A percentile compares a stretch with the other conserved stretches of the same genome.
phyloP scores from a whole-genome alignment of 2,797 vertebrate genomes.

The Craterocephalus amniculus region DNA sequence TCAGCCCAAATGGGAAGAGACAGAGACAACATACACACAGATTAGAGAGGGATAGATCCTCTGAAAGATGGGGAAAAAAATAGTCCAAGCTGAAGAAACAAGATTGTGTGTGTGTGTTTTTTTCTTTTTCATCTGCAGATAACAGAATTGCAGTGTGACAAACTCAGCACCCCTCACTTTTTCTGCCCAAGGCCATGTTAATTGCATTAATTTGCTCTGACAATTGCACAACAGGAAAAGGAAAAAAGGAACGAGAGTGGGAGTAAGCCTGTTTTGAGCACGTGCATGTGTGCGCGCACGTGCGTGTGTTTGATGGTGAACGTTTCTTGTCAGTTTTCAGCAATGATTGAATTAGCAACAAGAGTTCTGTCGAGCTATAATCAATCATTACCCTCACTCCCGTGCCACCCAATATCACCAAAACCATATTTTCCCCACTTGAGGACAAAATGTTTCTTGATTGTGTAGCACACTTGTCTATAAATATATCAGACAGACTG shows the following conservation, averaged over 20 bases:
- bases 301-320: constrained; percentile 57
- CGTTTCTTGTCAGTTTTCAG: constrained; percentile 77
- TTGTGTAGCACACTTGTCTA: constrained; percentile 81
- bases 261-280: constrained; percentile 44
- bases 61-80: constrained; percentile 68
- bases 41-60: constrained; percentile 61
- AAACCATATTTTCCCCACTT: constrained; percentile 81
- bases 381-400: constrained; percentile 85
- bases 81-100: constrained; percentile 64
- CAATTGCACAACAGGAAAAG: constrained; percentile 77
- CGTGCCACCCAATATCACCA: constrained; percentile 75
- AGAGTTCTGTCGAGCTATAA: constrained; percentile 82
- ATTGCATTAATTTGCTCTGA: constrained; percentile 82
- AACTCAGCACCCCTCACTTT: constrained; percentile 80
- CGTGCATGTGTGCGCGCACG: constrained; percentile 29
- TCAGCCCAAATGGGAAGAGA: constrained; percentile 71
- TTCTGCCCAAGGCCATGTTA: constrained; percentile 82
- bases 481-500: constrained; percentile 81
- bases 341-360: constrained; percentile 83
- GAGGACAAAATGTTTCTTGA: constrained; percentile 82
- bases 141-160: constrained; percentile 86
- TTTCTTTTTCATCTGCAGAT: constrained; percentile 78
- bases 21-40: constrained; percentile 70
- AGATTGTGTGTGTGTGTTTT: constrained; percentile 57
- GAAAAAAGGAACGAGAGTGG: constrained; percentile 70